These are phyloP conservation scores for Oreohelix idahoensis DNA, from an alignment of 1,140 invertebrate genomes.

Conservation along the genomic window DNA sequence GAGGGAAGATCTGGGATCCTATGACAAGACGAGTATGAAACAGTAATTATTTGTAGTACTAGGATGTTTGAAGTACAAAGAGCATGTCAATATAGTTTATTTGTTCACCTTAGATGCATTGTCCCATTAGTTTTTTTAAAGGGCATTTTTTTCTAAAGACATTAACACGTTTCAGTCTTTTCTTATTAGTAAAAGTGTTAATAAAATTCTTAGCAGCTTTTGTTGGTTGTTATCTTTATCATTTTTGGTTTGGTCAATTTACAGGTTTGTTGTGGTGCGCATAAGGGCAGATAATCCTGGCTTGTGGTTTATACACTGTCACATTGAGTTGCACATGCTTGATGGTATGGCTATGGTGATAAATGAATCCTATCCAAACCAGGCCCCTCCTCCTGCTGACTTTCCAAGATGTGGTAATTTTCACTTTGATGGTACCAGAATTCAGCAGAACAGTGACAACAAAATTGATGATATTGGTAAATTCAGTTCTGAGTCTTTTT, in stretches of 20 bases:
- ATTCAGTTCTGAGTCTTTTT: background rate
- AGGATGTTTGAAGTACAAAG: too few relatives aligned
- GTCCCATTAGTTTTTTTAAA: too few relatives aligned
- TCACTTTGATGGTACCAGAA: background rate
- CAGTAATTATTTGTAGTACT: too few relatives aligned
- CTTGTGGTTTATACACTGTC: conserved; percentile 68
- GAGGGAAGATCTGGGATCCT: too few relatives aligned
- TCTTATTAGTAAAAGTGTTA: too few relatives aligned
- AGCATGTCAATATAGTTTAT: too few relatives aligned
- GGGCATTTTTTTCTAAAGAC: too few relatives aligned
- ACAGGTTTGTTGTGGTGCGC: conserved; percentile 78
- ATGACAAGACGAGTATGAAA: too few relatives aligned
- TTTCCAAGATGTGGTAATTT: conserved; percentile 57
- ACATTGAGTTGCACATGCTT: conserved; percentile 60
- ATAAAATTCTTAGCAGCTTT: too few relatives aligned
- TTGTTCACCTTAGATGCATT: too few relatives aligned
- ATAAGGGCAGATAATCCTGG: conserved; percentile 84
- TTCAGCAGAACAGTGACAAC: background rate
- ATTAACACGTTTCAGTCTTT: too few relatives aligned
- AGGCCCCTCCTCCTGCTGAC: conserved; percentile 42
- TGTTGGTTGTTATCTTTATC: too few relatives aligned
- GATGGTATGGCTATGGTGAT: conserved; percentile 65
- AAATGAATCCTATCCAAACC: conserved; percentile 58
- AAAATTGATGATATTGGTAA: background rate
- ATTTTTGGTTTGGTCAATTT: background rate